Conservation (phyloP, 2,113 vertebrate genomes). For the Erythrolamprus reginae region DNA sequence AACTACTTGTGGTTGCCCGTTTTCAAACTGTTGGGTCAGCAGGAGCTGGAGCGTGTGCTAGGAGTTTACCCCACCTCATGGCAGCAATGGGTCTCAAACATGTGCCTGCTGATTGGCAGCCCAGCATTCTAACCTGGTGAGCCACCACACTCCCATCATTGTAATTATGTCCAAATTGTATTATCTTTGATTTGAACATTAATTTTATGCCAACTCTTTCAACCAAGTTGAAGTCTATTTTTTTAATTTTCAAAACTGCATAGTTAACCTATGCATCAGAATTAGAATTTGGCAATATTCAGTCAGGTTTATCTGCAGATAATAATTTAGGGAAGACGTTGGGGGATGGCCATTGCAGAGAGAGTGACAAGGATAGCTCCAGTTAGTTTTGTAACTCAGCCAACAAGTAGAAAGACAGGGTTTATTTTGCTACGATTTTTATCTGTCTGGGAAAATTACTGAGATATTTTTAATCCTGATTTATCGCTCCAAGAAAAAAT, state of each 20-base stretch:
- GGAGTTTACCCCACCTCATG: not conserved
- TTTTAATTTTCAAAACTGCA: conserved; percentile 25
- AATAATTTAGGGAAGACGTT: conserved; percentile 21
- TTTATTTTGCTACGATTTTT: conserved; percentile 27
- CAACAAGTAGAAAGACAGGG: conserved; percentile 18
- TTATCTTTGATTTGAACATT: not conserved
- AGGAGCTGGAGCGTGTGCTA: not conserved
- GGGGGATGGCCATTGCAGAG: conserved; percentile 41
- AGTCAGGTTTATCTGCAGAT: conserved; percentile 38
- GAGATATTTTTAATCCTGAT: conserved; percentile 14
- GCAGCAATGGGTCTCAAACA: not conserved
- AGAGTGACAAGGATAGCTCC: conserved; percentile 14
- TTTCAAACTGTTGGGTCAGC: not conserved
- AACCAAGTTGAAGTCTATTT: not conserved
- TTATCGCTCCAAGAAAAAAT: conserved; percentile 26
- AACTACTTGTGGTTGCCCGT: not conserved
- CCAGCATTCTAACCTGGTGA: not conserved
- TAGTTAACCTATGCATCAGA: conserved; percentile 10
- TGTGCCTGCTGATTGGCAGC: not conserved
- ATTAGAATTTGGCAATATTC: conserved; percentile 8
- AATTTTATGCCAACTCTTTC: not conserved
- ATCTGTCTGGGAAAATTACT: not conserved
- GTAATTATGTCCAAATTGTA: not conserved
- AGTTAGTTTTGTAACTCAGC: conserved; percentile 38
- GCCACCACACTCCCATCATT: not conserved